A percentile compares a stretch with the other conserved stretches of the same genome.
Conservation (phyloP, 2,888 invertebrate species). For the Oxystoma pomonae region DNA sequence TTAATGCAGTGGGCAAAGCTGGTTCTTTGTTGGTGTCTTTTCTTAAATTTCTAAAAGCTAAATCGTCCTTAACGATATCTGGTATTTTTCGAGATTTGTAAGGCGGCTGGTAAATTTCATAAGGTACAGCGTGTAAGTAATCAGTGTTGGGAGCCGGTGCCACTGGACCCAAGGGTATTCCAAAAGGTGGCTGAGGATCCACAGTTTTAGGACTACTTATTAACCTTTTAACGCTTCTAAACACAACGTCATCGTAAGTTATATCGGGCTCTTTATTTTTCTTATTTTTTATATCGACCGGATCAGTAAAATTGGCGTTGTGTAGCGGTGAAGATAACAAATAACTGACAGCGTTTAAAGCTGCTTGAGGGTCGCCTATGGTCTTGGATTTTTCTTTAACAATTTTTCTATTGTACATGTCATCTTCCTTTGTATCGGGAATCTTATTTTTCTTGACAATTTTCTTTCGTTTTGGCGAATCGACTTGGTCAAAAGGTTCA, state of each 20-base stretch:
- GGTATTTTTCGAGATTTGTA: slow-evolving; percentile 68
- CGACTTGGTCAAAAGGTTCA: slow-evolving; percentile 41
- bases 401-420: slow-evolving; percentile 75
- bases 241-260: slow-evolving; percentile 79
- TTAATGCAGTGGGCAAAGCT: slow-evolving; percentile 46
- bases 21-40: slow-evolving; percentile 66
- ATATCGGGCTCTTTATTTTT: slow-evolving; percentile 69
- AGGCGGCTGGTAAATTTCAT: slow-evolving; percentile 55
- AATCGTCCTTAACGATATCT: slow-evolving; percentile 80
- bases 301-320: slow-evolving; percentile 53
- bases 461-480: slow-evolving; percentile 39
- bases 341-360: slow-evolving; percentile 56
- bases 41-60: slow-evolving; percentile 79
- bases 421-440: slow-evolving; percentile 68
- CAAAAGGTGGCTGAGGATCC: slow-evolving; percentile 86
- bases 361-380: slow-evolving; percentile 48
- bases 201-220: slow-evolving; percentile 67
- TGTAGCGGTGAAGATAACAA: slow-evolving; percentile 66
- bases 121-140: slow-evolving; percentile 75
- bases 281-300: slow-evolving; percentile 32
- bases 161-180: slow-evolving; percentile 83
- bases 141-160: slow-evolving; percentile 76
- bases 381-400: slow-evolving; percentile 56
- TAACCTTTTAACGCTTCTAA: slow-evolving; percentile 72
- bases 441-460: slow-evolving; percentile 47